Base-by-base conservation (phyloP, 23 tunicate species). In the Corella eumyota region DNA sequence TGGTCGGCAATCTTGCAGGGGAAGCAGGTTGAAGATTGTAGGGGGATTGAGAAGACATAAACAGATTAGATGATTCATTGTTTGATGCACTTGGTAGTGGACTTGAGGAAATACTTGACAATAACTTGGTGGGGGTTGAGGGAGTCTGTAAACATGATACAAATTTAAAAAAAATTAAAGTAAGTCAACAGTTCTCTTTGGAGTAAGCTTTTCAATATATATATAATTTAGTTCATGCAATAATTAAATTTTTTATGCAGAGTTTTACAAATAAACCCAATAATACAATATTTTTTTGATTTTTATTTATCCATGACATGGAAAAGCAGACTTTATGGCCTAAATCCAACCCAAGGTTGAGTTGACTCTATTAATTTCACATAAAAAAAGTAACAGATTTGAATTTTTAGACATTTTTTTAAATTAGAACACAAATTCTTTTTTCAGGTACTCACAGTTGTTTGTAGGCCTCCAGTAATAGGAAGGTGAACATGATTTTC, bases 1-100 rank as follows among this genome's bases (percentile, higher is more conserved):
- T 77, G n/a, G 85, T 77, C 25, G 85, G 38, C 32, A 68, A 38
- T 28, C 52, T 64, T 22, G 47, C 72, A 2, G 85, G 85, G 7
- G 82, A 66, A 1, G 71, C 28, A 36, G 33, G 60, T n/a, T 45
- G 74, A 6, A 55, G 23, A 51, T 32, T 31, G 19, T 66, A 49
- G 23, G 67, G 50, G 30, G 60, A 33, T 33, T 54, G 60, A 54
- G 29, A 32, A 54, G 29, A 32, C 29, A 33, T 33, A 54, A 33
- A 26, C 60, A 54, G 27, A 26, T 48, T 25, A 22, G 2, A 11
- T 19, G 60, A 11, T 54, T 32, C 34, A 23, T 25, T 54, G 29
- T 26, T 54, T 26, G 11, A 54, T 2, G 30, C n/a, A n/a, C n/a
- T 1, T 25, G 60, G 29, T 4, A 33, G 33, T 54, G 20, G 60